Evolutionary conservation across 37 sponge, comb jelly and placozoan genomes (phyloP).

Genomic region (Agelas oroides): DNA sequence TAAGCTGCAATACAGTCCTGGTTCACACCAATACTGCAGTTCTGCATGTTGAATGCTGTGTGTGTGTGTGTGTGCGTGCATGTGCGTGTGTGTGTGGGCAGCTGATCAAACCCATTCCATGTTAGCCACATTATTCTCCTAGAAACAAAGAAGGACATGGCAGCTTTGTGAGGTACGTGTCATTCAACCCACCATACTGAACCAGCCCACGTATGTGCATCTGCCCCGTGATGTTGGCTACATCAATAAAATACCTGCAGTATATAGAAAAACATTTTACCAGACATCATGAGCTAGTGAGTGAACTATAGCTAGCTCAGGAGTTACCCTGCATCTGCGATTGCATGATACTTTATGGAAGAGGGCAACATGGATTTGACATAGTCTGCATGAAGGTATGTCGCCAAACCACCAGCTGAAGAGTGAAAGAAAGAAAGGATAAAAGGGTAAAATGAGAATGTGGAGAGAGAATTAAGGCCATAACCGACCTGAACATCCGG

Average conservation of each 20-base stretch:
- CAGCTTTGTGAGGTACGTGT: neutral
- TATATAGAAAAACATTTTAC: too few species aligned
- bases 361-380: slow-evolving; percentile 39
- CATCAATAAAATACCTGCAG: slow-evolving; percentile 43
- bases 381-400: slow-evolving; percentile 79
- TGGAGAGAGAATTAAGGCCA: too few species aligned
- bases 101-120: too few species aligned
- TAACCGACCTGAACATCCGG: slow-evolving; percentile 70
- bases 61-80: too few species aligned
- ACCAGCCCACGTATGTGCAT: neutral
- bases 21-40: slow-evolving; percentile 74
- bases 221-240: slow-evolving; percentile 19
- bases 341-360: slow-evolving; percentile 23
- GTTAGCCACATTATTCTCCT: neutral
- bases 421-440: too few species aligned
- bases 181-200: slow-evolving; percentile 14
- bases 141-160: neutral
- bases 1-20: slow-evolving; percentile 52
- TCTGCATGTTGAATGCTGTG: slow-evolving; percentile 74
- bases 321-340: slow-evolving; percentile 87
- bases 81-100: too few species aligned
- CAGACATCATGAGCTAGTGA: too few species aligned
- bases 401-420: slow-evolving; percentile 79
- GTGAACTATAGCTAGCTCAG: slow-evolving; percentile 1
- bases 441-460: too few species aligned